A percentile compares a stretch with the other conserved stretches of the same genome.
Conservation (phyloP, 1,140 invertebrate species). For the Lethrus apterus region DNA sequence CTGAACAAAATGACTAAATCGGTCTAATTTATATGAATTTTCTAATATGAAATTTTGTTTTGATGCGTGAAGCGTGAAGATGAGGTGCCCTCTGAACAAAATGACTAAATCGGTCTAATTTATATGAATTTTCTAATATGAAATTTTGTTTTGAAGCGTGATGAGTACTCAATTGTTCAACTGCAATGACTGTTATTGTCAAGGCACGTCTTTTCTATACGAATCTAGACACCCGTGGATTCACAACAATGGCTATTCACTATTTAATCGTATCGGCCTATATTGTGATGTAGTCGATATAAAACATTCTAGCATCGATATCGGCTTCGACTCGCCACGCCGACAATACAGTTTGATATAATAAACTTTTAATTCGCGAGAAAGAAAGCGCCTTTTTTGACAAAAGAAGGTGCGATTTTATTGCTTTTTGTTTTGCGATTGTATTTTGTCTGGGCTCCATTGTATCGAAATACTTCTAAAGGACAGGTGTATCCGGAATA, state of each 20-base stretch:
- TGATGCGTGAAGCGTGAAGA: too few relatives aligned
- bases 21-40: too few relatives aligned
- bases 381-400: slow-evolving; percentile 11
- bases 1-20: too few relatives aligned
- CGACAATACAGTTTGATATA: slow-evolving; percentile 14
- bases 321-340: slow-evolving; percentile 19
- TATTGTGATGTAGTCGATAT: slow-evolving; percentile 27
- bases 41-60: too few relatives aligned
- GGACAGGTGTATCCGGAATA: slow-evolving; percentile 14
- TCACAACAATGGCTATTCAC: slow-evolving; percentile 30
- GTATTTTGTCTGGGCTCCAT: slow-evolving; percentile 12
- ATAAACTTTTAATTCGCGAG: slow-evolving; percentile 16
- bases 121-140: too few relatives aligned
- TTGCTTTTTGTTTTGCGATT: slow-evolving; percentile 16
- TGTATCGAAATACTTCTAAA: slow-evolving; percentile 6
- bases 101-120: too few relatives aligned
- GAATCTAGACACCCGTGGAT: slow-evolving; percentile 31
- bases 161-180: slow-evolving; percentile 23
- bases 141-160: too few relatives aligned
- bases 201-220: slow-evolving; percentile 28
- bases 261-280: slow-evolving; percentile 29
- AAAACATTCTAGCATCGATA: slow-evolving; percentile 26
- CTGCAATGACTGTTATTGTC: slow-evolving; percentile 25
- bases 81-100: too few relatives aligned
- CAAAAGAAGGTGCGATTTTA: slow-evolving; percentile 16